phyloP scores from a whole-genome alignment of 2,888 invertebrate genomes.

The Anthophora plumipes region DNA sequence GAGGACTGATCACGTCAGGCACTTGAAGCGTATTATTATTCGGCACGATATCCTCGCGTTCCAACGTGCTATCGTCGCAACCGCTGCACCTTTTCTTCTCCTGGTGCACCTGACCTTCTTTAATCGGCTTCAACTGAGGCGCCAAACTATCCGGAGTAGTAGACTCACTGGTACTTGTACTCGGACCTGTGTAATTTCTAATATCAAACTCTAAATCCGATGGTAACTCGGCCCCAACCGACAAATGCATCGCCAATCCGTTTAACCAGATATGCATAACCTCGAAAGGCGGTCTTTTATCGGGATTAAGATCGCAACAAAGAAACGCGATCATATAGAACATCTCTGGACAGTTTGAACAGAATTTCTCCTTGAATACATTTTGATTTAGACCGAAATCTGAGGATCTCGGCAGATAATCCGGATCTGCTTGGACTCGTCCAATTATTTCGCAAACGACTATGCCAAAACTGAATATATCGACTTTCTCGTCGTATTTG shows the following conservation, averaged over 20 bases:
- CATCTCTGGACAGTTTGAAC: slow-evolving; percentile 92
- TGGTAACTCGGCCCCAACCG: slow-evolving; percentile 88
- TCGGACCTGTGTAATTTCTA: slow-evolving; percentile 88
- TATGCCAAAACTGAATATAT: slow-evolving; percentile 98
- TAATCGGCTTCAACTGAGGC: slow-evolving; percentile 86
- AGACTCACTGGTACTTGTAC: slow-evolving; percentile 87
- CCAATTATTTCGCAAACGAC: slow-evolving; percentile 98
- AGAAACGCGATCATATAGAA: slow-evolving; percentile 95
- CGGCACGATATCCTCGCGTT: slow-evolving; percentile 74
- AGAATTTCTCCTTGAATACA: slow-evolving; percentile 94
- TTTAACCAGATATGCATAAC: slow-evolving; percentile 95
- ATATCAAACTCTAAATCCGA: slow-evolving; percentile 91
- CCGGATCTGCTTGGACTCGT: slow-evolving; percentile 97
- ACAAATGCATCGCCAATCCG: slow-evolving; percentile 90
- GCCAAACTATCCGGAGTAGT: slow-evolving; percentile 87
- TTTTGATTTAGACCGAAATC: slow-evolving; percentile 97
- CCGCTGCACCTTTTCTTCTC: slow-evolving; percentile 79
- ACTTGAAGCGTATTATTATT: slow-evolving; percentile 55
- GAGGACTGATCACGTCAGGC: slow-evolving; percentile 64
- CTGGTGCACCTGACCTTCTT: slow-evolving; percentile 85
- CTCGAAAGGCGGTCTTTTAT: slow-evolving; percentile 95
- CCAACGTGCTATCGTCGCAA: slow-evolving; percentile 82
- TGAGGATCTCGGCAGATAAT: slow-evolving; percentile 94
- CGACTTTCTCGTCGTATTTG: slow-evolving; percentile 98
- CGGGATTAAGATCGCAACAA: slow-evolving; percentile 96